These are phyloP conservation scores for Taxidea taxus DNA, from an alignment of 2,113 vertebrate species.

Conservation along the genomic window DNA sequence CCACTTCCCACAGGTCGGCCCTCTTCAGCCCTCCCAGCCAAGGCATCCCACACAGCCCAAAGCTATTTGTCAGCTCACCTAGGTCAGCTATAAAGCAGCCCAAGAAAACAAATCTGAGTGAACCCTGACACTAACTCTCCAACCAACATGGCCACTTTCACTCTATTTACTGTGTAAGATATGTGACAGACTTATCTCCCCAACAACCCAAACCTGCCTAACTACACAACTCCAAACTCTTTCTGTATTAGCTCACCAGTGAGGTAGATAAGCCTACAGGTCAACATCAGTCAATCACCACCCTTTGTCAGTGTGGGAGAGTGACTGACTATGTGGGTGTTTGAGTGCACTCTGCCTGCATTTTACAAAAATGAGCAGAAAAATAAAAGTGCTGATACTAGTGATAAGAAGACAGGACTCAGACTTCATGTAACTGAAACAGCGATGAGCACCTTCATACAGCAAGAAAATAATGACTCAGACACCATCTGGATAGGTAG, in stretches of 20 bases:
- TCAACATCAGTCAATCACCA: not conserved
- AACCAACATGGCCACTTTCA: not conserved
- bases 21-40: not conserved
- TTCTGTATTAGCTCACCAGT: not conserved
- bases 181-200: not conserved
- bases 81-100: not conserved
- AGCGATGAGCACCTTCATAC: not conserved
- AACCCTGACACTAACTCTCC: not conserved
- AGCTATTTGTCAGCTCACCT: not conserved
- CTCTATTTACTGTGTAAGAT: not conserved
- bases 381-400: not conserved
- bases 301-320: not conserved
- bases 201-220: not conserved
- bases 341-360: not conserved
- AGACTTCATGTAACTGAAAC: not conserved
- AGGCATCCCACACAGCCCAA: not conserved
- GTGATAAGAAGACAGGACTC: not conserved
- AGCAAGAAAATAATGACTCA: not conserved
- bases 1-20: not conserved
- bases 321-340: not conserved
- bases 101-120: not conserved
- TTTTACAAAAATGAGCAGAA: constrained; percentile 2
- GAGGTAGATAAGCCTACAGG: not conserved
- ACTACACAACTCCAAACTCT: not conserved
- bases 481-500: not conserved